A percentile compares a stretch with the other conserved stretches of the same genome.
Conservation (phyloP, 2,888 invertebrate genomes). For the Leuctra nigra region DNA sequence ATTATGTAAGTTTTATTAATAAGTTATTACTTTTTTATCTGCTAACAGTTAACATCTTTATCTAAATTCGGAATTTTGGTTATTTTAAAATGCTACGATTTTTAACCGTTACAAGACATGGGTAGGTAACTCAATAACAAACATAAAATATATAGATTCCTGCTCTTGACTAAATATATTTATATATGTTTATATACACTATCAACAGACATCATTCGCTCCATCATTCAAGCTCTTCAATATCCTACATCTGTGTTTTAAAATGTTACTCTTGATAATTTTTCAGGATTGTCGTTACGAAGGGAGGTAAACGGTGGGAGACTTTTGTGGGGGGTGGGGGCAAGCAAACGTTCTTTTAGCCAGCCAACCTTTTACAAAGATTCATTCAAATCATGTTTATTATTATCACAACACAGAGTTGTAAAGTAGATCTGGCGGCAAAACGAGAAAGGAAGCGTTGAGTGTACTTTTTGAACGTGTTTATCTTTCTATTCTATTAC, state of each 20-base stretch:
- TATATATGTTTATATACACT: conserved; percentile 22
- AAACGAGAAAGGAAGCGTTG: conserved; percentile 23
- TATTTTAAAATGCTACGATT: conserved; percentile 27
- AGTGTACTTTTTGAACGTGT: too few species aligned
- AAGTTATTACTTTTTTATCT: background rate
- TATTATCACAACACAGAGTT: conserved; percentile 31
- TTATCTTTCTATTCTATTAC: too few species aligned
- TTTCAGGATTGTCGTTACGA: conserved; percentile 29
- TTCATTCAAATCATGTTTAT: conserved; percentile 26
- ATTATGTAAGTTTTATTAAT: conserved; percentile 13
- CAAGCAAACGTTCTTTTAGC: conserved; percentile 25
- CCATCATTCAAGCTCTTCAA: background rate
- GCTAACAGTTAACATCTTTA: conserved; percentile 15
- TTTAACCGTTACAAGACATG: conserved; percentile 26
- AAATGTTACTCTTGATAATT: conserved; percentile 17
- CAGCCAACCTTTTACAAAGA: conserved; percentile 29
- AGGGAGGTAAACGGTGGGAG: conserved; percentile 21
- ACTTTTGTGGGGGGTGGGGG: conserved; percentile 16
- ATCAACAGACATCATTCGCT: conserved; percentile 17
- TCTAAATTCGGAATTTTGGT: conserved; percentile 16
- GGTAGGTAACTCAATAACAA: conserved; percentile 28
- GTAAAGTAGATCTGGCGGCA: conserved; percentile 28
- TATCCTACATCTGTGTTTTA: background rate
- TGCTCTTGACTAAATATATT: conserved; percentile 25
- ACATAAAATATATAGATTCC: conserved; percentile 30